Base-by-base conservation (phyloP, 2,888 invertebrate genomes). In the Tyria jacobaeae region DNA sequence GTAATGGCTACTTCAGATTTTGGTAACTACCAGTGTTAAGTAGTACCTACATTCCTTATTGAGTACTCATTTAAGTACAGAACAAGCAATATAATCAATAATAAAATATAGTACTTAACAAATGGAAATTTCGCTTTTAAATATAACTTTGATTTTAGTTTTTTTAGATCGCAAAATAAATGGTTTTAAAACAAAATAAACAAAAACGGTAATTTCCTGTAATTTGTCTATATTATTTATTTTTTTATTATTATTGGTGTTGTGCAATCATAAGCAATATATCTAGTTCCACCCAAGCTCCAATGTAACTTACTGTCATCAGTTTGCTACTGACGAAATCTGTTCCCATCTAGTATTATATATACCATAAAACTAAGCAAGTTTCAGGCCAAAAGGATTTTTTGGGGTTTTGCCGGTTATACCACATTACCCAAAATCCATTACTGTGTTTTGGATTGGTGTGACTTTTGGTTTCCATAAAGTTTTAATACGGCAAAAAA, bases 131-230 rank as follows among this genome's bases (percentile, higher is more conserved):
- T 5, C 21, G 44, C 21, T 44, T 3, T 44, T 10, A 39, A 44
- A 44, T 44, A 12, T 44, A 44, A 44, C 44, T 44, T 21, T 1
- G 21, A 10, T 21, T 21, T 44, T 44, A 21, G 12, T 44, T 17
- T 21, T 44, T 1, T 21, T 44, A 12, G 21, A 10, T 21, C 12
- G 6, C 27, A 27, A 31, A 6, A 31, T 31, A 6, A 31, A 31
- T 2, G 27, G 27, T 3, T 31, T 31, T 31, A 31, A 4, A 44
- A 21, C 21, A 21, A 21, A 44, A 5, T 10, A 7, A 12, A 54
- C 2, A 27, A 39, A 39, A 27, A 10, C 37, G 41, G 27, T n/a
- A n/a, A n/a, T n/a, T 54, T 39, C 53, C 53, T 54, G 53, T 54
- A 54, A 41, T 54, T 27, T 27, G 27, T 17, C 53, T 15, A 31